Base-by-base conservation (phyloP, 2,888 invertebrate genomes). In the Laspeyria flexula region DNA sequence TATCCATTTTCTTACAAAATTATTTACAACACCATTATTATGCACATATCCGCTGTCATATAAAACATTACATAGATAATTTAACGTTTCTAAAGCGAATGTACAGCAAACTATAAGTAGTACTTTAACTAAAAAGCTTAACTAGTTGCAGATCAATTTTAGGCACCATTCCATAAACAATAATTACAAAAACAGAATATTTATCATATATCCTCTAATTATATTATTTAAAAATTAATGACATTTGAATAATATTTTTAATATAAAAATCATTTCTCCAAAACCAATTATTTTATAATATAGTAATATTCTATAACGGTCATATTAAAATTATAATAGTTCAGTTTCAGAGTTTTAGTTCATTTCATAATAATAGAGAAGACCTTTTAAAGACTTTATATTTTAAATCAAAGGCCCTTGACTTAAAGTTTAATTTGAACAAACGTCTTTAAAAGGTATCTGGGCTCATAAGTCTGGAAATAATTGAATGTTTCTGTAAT, bases 21-120 rank as follows among this genome's bases (percentile, higher is more conserved):
- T 90, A 91, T 92, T 90, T 91, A 91, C 91, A 90, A 82, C 85
- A 83, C 81, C 77, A 79, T 82, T 86, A 90, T 86, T 88, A 89
- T 90, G 88, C 87, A 88, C 86, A 88, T 89, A 86, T 84, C 79
- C 76, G 81, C 83, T 85, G 84, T 88, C 88, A 88, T 90, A 88
- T 84, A 85, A 90, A 88, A 88, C 83, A 85, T 86, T 90, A 88
- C 80, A 83, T 78, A 81, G 81, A 90, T 90, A 90, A 88, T 85
- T 90, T 86, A 87, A 83, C 77, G 79, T 78, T 79, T 79, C 75
- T 70, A 66, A 79, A 81, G 86, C 90, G 69, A 83, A 88, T 90
- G 71, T 90, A 91, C 90, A 90, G 83, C 80, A 69, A 65, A 71
- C 51, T 75, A 73, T 49, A 55, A 41, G 60, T 73, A 71, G 57